Conservation (phyloP, 2,113 vertebrate species). For the Xenopus borealis region DNA sequence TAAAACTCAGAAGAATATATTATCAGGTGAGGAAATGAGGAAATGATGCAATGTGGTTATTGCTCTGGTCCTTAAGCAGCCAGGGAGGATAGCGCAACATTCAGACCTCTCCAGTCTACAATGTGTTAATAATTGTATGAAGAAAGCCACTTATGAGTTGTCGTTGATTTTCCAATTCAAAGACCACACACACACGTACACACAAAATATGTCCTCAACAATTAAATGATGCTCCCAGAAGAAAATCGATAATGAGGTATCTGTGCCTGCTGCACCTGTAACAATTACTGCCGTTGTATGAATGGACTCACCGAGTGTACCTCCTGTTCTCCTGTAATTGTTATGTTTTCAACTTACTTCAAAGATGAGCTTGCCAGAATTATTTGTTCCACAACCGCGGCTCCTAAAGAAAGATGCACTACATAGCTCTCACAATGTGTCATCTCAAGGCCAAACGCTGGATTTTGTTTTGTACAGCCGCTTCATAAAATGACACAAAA, state of each 20-base stretch:
- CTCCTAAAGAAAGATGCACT: slow-evolving; percentile 9
- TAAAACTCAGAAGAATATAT: too few relatives aligned
- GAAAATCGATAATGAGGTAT: slow-evolving; percentile 40
- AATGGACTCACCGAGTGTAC: slow-evolving; percentile 22
- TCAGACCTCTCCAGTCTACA: background rate
- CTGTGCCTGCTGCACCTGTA: slow-evolving; percentile 36
- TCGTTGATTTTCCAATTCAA: slow-evolving; percentile 24
- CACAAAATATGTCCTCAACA: slow-evolving; percentile 25
- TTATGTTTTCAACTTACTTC: slow-evolving; percentile 34
- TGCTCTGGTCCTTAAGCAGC: too few relatives aligned
- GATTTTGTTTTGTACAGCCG: slow-evolving; percentile 2
- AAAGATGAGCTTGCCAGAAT: slow-evolving; percentile 31
- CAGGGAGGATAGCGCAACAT: too few relatives aligned
- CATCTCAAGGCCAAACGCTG: slow-evolving; percentile 29
- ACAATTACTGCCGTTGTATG: slow-evolving; percentile 39
- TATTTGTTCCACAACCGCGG: slow-evolving; percentile 24
- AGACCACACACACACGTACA: slow-evolving; percentile 26
- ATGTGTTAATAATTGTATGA: slow-evolving; percentile 3
- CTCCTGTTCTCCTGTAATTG: slow-evolving; percentile 39
- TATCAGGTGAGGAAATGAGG: too few relatives aligned
- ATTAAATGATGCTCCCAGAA: slow-evolving; percentile 33
- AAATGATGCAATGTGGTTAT: too few relatives aligned
- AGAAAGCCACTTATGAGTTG: background rate
- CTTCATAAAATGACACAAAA: slow-evolving; percentile 20
- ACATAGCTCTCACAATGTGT: slow-evolving; percentile 19